phyloP scores from a whole-genome alignment of 2,797 vertebrate genomes.

The Lutjanus argentimaculatus region DNA sequence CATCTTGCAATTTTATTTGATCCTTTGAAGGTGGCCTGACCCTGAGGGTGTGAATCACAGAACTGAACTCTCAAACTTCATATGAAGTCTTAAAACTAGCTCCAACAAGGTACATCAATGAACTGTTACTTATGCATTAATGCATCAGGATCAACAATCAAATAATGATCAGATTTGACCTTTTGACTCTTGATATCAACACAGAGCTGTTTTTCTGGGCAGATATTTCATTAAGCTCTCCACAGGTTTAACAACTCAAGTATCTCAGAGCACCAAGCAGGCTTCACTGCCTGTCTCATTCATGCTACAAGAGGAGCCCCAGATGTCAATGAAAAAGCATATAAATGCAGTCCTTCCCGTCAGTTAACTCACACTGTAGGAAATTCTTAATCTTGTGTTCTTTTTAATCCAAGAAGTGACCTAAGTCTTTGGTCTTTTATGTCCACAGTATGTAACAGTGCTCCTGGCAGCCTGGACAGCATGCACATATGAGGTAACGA shows the following conservation, averaged over 20 bases:
- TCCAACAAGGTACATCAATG: no score
- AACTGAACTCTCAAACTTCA: no score
- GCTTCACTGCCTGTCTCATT: not conserved
- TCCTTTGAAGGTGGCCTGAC: no score
- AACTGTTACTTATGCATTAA: no score
- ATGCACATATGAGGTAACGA: constrained; percentile 71
- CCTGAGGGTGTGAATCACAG: no score
- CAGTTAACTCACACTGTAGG: constrained; percentile 36
- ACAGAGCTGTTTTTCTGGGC: not conserved
- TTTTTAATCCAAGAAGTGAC: constrained; percentile 54
- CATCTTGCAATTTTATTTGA: no score
- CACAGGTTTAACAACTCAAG: not conserved
- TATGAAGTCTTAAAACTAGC: no score
- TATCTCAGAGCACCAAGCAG: not conserved
- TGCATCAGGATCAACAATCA: no score
- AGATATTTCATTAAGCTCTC: not conserved
- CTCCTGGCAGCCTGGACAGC: constrained; percentile 34
- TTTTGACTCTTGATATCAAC: not conserved
- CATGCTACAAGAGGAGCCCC: not conserved
- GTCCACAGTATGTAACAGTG: constrained; percentile 30
- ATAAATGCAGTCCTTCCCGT: constrained; percentile 44
- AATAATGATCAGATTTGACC: no score
- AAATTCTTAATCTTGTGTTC: constrained; percentile 44
- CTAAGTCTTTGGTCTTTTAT: constrained; percentile 58
- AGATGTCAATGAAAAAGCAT: constrained; percentile 11